These are phyloP conservation scores for Porites rus DNA, from an alignment of 92 coral and sea anemone genomes.

Conservation along the genomic window DNA sequence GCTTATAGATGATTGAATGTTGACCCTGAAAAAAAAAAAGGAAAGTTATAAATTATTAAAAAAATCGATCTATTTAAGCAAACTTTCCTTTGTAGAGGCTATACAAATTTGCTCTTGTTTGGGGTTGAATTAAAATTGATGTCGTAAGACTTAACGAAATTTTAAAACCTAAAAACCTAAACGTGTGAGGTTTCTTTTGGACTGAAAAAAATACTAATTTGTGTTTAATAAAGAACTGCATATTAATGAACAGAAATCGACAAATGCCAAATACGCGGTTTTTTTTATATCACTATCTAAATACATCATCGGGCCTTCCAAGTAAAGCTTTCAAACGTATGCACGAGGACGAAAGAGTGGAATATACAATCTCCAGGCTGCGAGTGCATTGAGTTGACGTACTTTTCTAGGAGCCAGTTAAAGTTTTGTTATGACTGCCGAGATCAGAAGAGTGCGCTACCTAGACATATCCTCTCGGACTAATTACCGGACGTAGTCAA, in stretches of 20 bases:
- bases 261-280: background rate
- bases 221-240: no score
- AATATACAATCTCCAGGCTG: background rate
- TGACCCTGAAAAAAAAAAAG: no score
- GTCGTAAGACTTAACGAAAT: background rate
- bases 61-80: background rate
- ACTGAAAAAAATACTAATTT: no score
- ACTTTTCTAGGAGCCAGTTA: background rate
- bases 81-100: background rate
- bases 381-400: background rate
- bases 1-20: background rate
- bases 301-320: background rate
- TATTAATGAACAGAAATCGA: no score
- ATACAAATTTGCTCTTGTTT: background rate
- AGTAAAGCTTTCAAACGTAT: background rate
- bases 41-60: no score
- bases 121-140: background rate
- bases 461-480: background rate
- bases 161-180: no score
- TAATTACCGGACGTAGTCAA: background rate
- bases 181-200: background rate
- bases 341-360: background rate
- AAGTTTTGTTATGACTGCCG: background rate
- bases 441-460: background rate
- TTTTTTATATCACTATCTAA: no score